A percentile compares a stretch with the other conserved stretches of the same genome.
phyloP scores from a whole-genome alignment of 1,140 invertebrate genomes.

The Leptinotarsa defecta region DNA sequence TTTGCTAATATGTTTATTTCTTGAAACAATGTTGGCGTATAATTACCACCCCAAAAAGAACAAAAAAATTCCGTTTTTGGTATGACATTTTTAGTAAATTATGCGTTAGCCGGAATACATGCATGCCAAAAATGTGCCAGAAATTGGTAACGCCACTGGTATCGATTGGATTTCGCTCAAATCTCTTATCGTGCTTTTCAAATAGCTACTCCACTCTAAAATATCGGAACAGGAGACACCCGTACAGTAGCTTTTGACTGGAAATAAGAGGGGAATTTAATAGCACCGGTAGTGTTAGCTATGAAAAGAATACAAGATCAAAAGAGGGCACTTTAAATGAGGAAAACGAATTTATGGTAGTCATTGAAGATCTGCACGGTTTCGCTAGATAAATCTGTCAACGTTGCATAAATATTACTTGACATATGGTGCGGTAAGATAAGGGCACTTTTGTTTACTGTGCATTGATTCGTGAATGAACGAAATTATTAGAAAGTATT shows the following conservation, averaged over 20 bases:
- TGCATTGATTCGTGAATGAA: too few species aligned
- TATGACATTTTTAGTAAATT: too few species aligned
- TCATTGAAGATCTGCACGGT: conserved; percentile 1
- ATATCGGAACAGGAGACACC: conserved; percentile 7
- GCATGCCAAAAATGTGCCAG: too few species aligned
- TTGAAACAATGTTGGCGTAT: too few species aligned
- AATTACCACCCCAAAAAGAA: too few species aligned
- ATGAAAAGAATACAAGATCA: conserved; percentile 23
- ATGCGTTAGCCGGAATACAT: too few species aligned
- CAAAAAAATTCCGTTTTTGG: too few species aligned
- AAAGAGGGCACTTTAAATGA: conserved; percentile 26
- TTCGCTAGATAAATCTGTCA: neutral
- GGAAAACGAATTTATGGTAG: conserved; percentile 23
- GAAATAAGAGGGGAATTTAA: neutral
- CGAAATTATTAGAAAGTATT: too few species aligned
- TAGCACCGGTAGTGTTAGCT: conserved; percentile 10
- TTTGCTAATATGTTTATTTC: too few species aligned
- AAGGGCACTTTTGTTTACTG: neutral
- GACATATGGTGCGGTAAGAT: conserved; percentile 1
- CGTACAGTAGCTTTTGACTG: neutral
- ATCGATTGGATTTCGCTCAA: conserved; percentile 7
- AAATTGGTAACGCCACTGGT: neutral
- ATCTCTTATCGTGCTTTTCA: conserved; percentile 6
- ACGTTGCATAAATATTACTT: neutral
- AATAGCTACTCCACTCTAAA: conserved; percentile 8